Evolutionary conservation across 2,797 vertebrate genomes (phyloP).

Genomic region (Oreochromis grahami): DNA sequence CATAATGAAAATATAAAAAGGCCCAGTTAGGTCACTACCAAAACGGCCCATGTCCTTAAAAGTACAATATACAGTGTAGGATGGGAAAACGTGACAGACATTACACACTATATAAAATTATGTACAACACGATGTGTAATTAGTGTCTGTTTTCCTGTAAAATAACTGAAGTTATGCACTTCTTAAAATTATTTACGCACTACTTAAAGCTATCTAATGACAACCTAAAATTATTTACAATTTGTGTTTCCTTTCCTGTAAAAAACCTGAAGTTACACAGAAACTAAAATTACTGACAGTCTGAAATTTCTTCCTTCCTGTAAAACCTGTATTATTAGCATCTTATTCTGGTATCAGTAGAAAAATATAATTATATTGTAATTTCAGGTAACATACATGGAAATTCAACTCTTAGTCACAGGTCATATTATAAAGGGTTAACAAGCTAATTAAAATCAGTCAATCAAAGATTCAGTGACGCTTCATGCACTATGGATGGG

Average conservation of each 20-base stretch:
- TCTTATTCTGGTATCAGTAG: background rate
- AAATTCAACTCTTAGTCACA: background rate
- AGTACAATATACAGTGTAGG: too few relatives aligned
- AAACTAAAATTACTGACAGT: background rate
- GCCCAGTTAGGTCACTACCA: background rate
- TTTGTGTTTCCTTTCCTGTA: background rate
- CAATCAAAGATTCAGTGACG: background rate
- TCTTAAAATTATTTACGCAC: background rate
- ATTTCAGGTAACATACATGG: background rate
- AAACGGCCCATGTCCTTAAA: too few relatives aligned
- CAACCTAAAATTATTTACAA: background rate
- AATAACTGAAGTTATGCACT: background rate
- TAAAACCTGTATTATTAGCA: background rate
- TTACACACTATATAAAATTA: background rate
- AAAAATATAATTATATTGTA: background rate
- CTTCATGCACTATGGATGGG: background rate
- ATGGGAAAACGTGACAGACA: too few relatives aligned
- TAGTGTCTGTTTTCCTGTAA: background rate
- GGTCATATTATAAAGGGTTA: background rate
- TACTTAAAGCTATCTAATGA: background rate
- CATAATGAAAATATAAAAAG: too few relatives aligned
- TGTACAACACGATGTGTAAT: background rate
- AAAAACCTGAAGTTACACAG: background rate
- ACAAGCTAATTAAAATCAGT: background rate
- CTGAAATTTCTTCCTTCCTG: accelerated